phyloP scores from a whole-genome alignment of 1,140 invertebrate genomes.

The Aphelenchoides besseyi region DNA sequence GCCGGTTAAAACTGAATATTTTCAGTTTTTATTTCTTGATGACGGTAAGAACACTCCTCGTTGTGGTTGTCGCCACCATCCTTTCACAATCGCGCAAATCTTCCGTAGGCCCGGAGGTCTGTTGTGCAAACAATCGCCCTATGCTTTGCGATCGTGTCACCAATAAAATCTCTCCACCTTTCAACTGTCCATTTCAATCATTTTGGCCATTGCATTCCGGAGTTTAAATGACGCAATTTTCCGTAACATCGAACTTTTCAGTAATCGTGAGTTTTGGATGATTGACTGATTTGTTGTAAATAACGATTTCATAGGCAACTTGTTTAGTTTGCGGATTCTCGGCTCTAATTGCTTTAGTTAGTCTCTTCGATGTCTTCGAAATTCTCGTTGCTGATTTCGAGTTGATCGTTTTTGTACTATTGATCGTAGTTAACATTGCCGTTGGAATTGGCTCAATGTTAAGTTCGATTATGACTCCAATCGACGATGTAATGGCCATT shows the following conservation, averaged over 20 bases:
- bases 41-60: no score
- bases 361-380: slow-evolving; percentile 10
- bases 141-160: neutral
- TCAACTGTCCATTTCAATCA: neutral
- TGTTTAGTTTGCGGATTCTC: slow-evolving; percentile 6
- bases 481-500: neutral
- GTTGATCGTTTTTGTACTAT: neutral
- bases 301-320: no score
- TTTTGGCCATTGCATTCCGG: neutral
- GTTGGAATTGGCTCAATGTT: neutral
- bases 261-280: no score
- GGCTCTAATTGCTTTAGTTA: neutral
- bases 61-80: no score
- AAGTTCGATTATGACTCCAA: neutral
- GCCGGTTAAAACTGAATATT: no score
- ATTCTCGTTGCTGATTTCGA: neutral
- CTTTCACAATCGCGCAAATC: neutral
- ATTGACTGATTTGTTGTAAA: no score
- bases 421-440: neutral
- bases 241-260: no score
- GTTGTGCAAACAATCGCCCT: neutral
- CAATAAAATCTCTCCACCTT: neutral
- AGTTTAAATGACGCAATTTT: no score
- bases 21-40: no score
- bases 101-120: neutral